Percentiles rank a stretch among this genome's conserved stretches.
Conservation (phyloP, 2,113 vertebrate genomes). For the Caranx ignobilis region DNA sequence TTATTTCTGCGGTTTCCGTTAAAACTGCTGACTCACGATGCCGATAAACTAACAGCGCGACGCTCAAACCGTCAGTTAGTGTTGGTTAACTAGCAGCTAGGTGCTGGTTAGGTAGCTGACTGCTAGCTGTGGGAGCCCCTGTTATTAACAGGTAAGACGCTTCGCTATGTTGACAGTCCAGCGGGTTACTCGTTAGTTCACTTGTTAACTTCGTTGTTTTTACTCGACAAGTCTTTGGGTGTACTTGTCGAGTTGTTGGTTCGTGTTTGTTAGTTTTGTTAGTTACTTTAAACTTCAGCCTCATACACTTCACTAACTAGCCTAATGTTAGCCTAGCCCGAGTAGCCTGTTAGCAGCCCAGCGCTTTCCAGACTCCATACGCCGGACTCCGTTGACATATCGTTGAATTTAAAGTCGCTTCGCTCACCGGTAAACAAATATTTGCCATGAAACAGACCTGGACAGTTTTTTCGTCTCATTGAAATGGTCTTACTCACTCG, state of each 20-base stretch:
- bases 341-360: slow-evolving; percentile 29
- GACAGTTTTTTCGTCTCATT: fast-evolving
- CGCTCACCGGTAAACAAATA: fast-evolving
- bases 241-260: neutral
- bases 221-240: neutral
- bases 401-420: neutral
- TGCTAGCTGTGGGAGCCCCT: slow-evolving; percentile 36
- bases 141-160: slow-evolving; percentile 48
- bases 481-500: neutral
- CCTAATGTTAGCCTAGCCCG: slow-evolving; percentile 21
- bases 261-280: slow-evolving; percentile 1
- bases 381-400: slow-evolving; percentile 10
- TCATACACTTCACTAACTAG: slow-evolving; percentile 16
- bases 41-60: neutral
- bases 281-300: slow-evolving; percentile 45
- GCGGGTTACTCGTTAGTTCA: neutral
- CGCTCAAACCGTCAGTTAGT: neutral
- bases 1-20: neutral
- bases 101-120: slow-evolving; percentile 5
- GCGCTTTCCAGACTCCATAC: slow-evolving; percentile 5
- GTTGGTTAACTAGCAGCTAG: neutral
- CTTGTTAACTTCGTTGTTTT: neutral
- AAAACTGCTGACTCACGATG: neutral
- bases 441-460: fast-evolving
- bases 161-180: neutral